Evolutionary conservation across 2,113 vertebrate species (phyloP).

Genomic region (Plecturocebus donacophilus): DNA sequence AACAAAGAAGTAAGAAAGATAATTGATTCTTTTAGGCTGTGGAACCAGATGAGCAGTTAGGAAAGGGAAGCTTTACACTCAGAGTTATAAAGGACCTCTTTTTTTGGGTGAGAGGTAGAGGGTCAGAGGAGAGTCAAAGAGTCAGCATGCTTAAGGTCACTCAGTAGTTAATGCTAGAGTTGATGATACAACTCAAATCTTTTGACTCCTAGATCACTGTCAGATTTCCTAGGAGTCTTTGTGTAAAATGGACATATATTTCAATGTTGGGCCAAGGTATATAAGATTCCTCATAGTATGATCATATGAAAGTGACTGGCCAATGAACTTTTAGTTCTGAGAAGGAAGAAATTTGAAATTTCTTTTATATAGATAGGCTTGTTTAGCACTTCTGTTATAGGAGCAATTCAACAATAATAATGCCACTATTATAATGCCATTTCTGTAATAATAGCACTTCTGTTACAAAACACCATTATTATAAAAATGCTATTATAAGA

Average conservation of each 20-base stretch:
- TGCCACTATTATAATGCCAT: slow-evolving; percentile 89
- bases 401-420: slow-evolving; percentile 86
- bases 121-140: neutral
- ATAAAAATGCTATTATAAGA: slow-evolving; percentile 89
- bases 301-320: slow-evolving; percentile 77
- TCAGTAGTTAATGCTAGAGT: neutral
- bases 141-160: neutral
- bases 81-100: neutral
- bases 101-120: neutral
- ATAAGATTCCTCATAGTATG: slow-evolving; percentile 63
- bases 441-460: slow-evolving; percentile 90
- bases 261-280: slow-evolving; percentile 43
- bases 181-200: slow-evolving; percentile 15
- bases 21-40: neutral
- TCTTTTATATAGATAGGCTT: slow-evolving; percentile 84
- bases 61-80: neutral
- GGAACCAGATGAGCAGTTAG: neutral
- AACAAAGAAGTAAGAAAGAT: neutral
- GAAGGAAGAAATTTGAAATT: slow-evolving; percentile 85
- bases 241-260: slow-evolving; percentile 52
- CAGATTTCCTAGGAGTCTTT: slow-evolving; percentile 42
- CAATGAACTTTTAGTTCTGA: slow-evolving; percentile 79
- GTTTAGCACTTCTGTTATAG: slow-evolving; percentile 85
- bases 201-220: slow-evolving; percentile 41
- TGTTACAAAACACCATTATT: slow-evolving; percentile 92